phyloP scores from a whole-genome alignment of 2,113 vertebrate genomes.

The Amphiprion ocellaris region DNA sequence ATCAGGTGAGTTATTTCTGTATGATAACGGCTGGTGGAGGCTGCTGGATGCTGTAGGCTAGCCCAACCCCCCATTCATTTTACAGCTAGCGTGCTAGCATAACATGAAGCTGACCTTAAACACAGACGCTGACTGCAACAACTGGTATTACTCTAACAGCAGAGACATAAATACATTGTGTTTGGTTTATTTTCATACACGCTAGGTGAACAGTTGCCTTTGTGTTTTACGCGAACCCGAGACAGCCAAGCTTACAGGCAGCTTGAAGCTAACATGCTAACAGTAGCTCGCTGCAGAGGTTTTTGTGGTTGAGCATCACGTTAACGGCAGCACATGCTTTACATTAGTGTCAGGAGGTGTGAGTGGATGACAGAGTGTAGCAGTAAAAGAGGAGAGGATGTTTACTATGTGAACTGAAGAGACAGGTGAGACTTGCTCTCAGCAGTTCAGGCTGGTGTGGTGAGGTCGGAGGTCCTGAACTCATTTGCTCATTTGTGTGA shows the following conservation, averaged over 20 bases:
- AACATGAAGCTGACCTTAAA: constrained; percentile 58
- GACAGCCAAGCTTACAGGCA: constrained; percentile 25
- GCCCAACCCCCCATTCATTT: constrained; percentile 77
- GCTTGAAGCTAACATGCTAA: constrained; percentile 64
- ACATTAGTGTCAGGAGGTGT: constrained; percentile 46
- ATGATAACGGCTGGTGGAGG: constrained; percentile 30
- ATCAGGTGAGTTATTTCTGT: constrained; percentile 86
- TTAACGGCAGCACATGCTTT: constrained; percentile 67
- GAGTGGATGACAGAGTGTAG: background rate
- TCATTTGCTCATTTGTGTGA: background rate
- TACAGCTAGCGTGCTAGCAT: constrained; percentile 59
- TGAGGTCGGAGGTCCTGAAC: constrained; percentile 27
- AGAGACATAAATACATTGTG: background rate
- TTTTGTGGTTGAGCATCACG: constrained; percentile 38
- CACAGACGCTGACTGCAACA: background rate
- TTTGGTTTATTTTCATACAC: background rate
- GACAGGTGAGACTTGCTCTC: constrained; percentile 37
- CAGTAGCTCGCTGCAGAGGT: constrained; percentile 47
- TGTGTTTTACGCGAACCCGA: background rate
- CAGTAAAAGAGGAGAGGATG: background rate
- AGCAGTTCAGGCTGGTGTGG: background rate
- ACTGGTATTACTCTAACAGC: background rate
- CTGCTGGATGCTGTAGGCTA: constrained; percentile 67
- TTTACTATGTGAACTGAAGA: background rate
- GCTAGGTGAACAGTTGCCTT: background rate